Base-by-base conservation (phyloP, 2,113 vertebrate genomes). In the Myotis brandtii region DNA sequence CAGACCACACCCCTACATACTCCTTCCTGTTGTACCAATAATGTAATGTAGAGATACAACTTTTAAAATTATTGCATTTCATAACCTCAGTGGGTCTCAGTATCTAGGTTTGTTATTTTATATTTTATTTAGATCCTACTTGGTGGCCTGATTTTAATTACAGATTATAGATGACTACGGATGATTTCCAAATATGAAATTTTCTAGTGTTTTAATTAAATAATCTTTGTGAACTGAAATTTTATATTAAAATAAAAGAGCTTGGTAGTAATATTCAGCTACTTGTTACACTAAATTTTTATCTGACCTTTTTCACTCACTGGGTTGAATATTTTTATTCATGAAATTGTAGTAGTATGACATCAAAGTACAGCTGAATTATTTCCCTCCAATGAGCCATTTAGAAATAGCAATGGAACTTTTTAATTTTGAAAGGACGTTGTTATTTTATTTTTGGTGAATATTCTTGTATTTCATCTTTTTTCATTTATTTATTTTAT, bases 261-360 rank as follows among this genome's bases (percentile, higher is more conserved):
- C 4, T 99, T 98, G 3, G 25, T 98, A 2, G 25, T 70, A 80
- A 80, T n/a, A 86, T 92, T 69, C 32, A 20, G 67, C 14, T 72
- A 40, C 40, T 95, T 85, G 16, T 86, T 94, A 73, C 91, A 75
- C 54, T 89, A 62, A 52, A 82, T 77, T 85, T 96, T 82, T 89
- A n/a, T 84, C 30, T 89, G 48, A 7, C 20, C 69, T 95, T 91
- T 40, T 93, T 89, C 40, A 92, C 54, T 30, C 21, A 62, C 20
- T 70, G 25, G 27, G 10, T 46, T 84, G 52, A 84, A 17, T 79
- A 14, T 43, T 95, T 87, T 92, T 37, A 79, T 66, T 89, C 48
- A n/a, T 95, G 86, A 81, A 89, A 84, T 92, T 81, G 69, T 93
- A 59, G 48, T 48, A 87, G 48, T 40, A 12, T 50, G 10, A 27